phyloP scores from a whole-genome alignment of 2,113 vertebrate genomes.

The Serilophus lunatus region DNA sequence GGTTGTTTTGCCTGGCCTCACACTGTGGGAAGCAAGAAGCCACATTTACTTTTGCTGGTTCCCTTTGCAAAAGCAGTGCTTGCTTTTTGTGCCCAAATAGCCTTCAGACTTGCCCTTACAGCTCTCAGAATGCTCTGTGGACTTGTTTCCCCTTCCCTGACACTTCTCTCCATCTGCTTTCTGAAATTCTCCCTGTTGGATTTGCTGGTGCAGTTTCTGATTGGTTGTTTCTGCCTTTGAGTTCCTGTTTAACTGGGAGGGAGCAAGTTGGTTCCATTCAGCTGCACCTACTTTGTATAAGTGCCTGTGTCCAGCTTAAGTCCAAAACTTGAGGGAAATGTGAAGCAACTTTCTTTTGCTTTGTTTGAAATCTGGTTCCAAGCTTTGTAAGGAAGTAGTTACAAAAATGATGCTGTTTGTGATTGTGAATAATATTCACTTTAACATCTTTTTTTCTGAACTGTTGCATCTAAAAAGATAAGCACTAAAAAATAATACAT shows the following conservation, averaged over 20 bases:
- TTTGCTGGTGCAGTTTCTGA: background rate
- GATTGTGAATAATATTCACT: background rate
- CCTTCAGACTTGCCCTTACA: background rate
- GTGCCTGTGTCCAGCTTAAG: background rate
- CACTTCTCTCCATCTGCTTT: background rate
- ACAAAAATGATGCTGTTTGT: background rate
- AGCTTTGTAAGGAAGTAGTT: background rate
- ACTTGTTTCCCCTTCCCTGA: background rate
- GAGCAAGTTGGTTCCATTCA: background rate
- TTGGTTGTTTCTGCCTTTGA: background rate
- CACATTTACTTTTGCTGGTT: background rate
- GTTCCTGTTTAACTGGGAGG: background rate
- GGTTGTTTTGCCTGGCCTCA: background rate
- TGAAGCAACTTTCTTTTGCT: background rate
- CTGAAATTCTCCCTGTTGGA: background rate
- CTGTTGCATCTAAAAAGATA: background rate
- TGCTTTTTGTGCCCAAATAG: background rate
- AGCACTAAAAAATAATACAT: background rate
- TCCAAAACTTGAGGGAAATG: background rate
- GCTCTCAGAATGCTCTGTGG: background rate
- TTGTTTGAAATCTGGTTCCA: background rate
- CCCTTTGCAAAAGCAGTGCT: background rate
- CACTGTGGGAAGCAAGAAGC: background rate
- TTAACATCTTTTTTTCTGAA: background rate
- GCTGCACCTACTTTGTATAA: background rate